A percentile compares a stretch with the other conserved stretches of the same genome.
Conservation (phyloP, 2,797 vertebrate species). For the Smutsia gigantea region DNA sequence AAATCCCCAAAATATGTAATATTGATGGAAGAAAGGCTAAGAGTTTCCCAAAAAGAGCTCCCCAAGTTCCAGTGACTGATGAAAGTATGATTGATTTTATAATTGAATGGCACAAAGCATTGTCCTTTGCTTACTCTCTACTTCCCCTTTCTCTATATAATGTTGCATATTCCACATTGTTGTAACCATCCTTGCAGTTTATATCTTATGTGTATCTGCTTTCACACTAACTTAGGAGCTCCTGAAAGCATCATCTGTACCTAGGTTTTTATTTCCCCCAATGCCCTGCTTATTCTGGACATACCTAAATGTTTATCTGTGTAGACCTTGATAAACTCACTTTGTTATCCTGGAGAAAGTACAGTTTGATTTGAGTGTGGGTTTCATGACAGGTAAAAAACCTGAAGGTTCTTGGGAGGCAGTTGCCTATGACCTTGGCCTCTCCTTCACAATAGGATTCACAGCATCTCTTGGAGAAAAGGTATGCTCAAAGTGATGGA, state of each 20-base stretch:
- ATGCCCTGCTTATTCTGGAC: not conserved
- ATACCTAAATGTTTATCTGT: conserved; percentile 40
- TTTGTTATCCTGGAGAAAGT: conserved; percentile 47
- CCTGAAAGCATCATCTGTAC: not conserved
- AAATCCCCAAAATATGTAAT: not conserved
- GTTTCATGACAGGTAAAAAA: conserved; percentile 61
- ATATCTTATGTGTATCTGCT: not conserved
- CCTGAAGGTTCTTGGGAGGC: conserved; percentile 38
- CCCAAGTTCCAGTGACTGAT: not conserved
- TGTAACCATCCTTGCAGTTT: not conserved
- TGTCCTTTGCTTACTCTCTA: not conserved
- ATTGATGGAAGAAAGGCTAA: not conserved
- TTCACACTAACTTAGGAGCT: not conserved
- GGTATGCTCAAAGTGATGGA: not conserved
- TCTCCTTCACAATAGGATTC: conserved; percentile 74
- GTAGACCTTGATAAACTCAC: conserved; percentile 41
- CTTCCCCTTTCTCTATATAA: not conserved
- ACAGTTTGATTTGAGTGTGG: conserved; percentile 43
- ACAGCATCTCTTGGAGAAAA: conserved; percentile 61
- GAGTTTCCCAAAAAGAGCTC: conserved; percentile 2
- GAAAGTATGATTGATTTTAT: conserved; percentile 39
- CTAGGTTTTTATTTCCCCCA: not conserved
- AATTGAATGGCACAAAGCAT: not conserved
- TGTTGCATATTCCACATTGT: not conserved
- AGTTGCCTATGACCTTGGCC: conserved; percentile 78